Conservation (phyloP, 1,140 invertebrate genomes). For the Macrobrachium nipponense region DNA sequence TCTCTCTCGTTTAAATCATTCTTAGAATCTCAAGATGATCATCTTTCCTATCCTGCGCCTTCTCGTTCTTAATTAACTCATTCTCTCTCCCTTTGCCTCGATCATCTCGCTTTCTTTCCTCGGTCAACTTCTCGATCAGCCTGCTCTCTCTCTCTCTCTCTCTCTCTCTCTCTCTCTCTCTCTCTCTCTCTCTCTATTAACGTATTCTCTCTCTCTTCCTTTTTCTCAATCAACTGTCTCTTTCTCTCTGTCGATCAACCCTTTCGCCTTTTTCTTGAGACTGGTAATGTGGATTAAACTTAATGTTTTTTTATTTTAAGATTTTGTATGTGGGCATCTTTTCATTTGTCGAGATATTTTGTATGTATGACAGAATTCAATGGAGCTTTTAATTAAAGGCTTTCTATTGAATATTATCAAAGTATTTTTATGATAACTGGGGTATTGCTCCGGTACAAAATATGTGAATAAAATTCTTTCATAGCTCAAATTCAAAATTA, state of each 20-base stretch:
- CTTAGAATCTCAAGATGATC: background rate
- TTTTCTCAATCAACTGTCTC: background rate
- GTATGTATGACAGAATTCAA: too few species aligned
- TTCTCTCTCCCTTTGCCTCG: background rate
- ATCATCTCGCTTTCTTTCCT: background rate
- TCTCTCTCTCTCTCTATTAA: background rate
- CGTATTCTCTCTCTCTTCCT: background rate
- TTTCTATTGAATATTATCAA: too few species aligned
- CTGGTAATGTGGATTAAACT: background rate
- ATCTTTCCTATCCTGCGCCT: background rate
- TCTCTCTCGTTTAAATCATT: background rate
- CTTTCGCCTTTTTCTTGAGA: background rate
- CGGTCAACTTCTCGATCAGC: too few species aligned
- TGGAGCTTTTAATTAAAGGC: too few species aligned
- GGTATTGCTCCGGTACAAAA: too few species aligned
- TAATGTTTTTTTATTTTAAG: too few species aligned
- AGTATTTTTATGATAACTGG: too few species aligned
- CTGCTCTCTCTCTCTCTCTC: background rate
- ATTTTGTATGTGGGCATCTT: too few species aligned
- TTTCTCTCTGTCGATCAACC: conserved; percentile 21
- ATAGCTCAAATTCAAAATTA: too few species aligned
- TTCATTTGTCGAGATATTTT: too few species aligned
- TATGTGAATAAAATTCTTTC: too few species aligned
- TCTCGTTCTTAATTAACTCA: background rate
- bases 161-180: background rate